Percentiles rank a stretch among this genome's conserved stretches.
phyloP scores from a whole-genome alignment of 2,797 vertebrate species.

The Furcifer pardalis region DNA sequence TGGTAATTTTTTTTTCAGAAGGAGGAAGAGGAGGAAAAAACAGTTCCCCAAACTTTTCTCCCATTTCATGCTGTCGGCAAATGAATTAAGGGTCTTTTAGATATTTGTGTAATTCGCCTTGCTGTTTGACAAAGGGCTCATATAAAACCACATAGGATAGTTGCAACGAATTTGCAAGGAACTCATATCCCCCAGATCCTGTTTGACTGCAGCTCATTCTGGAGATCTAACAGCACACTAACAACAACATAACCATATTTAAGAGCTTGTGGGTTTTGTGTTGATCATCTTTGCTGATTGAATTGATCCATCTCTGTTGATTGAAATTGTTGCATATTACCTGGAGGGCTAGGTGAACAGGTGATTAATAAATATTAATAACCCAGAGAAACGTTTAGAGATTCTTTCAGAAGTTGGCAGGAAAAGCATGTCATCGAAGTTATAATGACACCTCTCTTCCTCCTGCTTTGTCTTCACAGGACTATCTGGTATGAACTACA shows the following conservation, averaged over 20 bases:
- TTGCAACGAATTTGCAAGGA: no score
- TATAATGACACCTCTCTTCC: background rate
- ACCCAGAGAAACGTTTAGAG: background rate
- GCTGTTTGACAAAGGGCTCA: background rate
- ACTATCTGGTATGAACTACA: constrained; percentile 99
- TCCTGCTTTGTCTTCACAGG: constrained; percentile 72
- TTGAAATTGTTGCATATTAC: background rate
- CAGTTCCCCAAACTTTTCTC: no score
- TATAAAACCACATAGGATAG: background rate
- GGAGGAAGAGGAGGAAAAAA: background rate
- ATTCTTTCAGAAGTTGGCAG: background rate
- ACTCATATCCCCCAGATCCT: no score
- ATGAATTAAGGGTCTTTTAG: no score
- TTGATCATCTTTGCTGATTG: background rate
- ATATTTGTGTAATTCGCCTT: background rate
- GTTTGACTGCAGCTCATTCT: background rate
- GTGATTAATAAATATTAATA: background rate
- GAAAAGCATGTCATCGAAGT: background rate
- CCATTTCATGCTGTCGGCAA: background rate
- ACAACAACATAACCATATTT: no score
- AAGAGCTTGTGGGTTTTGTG: background rate
- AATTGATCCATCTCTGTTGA: background rate
- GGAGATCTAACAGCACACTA: no score
- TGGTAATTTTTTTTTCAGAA: background rate
- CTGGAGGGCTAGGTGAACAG: background rate